Conservation (phyloP, 2,888 invertebrate genomes). For the Steromphala cineraria region DNA sequence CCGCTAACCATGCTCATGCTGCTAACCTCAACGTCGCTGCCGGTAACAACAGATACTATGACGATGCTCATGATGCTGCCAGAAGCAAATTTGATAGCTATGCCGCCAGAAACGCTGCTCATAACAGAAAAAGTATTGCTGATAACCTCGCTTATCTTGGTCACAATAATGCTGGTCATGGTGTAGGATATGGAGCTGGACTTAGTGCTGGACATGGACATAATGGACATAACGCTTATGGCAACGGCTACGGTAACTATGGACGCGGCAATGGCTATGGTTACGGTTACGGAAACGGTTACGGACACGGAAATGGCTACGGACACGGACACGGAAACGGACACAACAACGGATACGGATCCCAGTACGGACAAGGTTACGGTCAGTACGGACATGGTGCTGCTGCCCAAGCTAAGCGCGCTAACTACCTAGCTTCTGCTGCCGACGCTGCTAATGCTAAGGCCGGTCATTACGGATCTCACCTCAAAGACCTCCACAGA, state of each 20-base stretch:
- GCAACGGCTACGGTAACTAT: conserved; percentile 25
- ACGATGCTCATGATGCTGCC: background rate
- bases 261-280: conserved; percentile 14
- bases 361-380: background rate
- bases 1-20: background rate
- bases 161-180: background rate
- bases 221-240: background rate
- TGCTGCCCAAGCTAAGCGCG: background rate
- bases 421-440: conserved; percentile 15
- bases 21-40: background rate
- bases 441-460: conserved; percentile 26
- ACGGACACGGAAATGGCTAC: conserved; percentile 24
- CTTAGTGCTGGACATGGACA: background rate
- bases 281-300: conserved; percentile 7
- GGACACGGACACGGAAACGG: conserved; percentile 25
- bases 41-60: conserved; percentile 13
- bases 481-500: background rate
- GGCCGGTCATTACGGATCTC: conserved; percentile 10
- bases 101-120: background rate
- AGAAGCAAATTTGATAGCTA: background rate
- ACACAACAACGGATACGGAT: conserved; percentile 17
- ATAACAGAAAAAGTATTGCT: background rate
- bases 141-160: background rate
- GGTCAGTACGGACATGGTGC: background rate
- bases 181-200: background rate